Evolutionary conservation across 37 sponge, comb jelly and placozoan species (phyloP).

Genomic region (Bolinopsis microptera): DNA sequence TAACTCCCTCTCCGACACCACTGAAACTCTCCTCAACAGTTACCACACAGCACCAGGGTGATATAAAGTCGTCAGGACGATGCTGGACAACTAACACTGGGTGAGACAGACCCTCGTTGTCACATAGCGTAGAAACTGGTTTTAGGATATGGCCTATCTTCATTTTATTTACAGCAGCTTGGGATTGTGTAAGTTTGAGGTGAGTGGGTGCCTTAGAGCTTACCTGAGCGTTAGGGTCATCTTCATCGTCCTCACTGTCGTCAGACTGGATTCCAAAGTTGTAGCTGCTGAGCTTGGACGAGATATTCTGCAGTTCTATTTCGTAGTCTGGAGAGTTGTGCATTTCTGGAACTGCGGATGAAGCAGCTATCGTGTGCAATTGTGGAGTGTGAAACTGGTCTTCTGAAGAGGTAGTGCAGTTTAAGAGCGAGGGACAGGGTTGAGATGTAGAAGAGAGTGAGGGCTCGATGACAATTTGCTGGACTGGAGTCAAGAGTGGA

Average conservation of each 20-base stretch:
- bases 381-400: neutral
- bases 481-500: neutral
- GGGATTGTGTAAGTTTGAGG: neutral
- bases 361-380: neutral
- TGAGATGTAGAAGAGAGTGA: neutral
- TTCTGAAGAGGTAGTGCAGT: neutral
- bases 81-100: constrained; percentile 4
- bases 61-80: neutral
- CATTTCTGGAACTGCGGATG: neutral
- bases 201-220: neutral
- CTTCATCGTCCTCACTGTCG: neutral
- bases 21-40: constrained; percentile 8
- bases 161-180: neutral
- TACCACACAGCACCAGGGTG: constrained; percentile 10
- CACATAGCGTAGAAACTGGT: neutral
- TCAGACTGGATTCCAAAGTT: constrained; percentile 24
- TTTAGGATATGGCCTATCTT: neutral
- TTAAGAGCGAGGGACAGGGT: neutral
- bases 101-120: neutral
- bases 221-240: neutral
- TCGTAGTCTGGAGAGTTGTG: neutral
- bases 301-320: neutral
- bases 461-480: neutral
- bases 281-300: constrained; percentile 8
- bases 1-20: constrained; percentile 12